These are phyloP conservation scores for Anodontia alba DNA, from an alignment of 2,888 invertebrate species.

Conservation along the genomic window DNA sequence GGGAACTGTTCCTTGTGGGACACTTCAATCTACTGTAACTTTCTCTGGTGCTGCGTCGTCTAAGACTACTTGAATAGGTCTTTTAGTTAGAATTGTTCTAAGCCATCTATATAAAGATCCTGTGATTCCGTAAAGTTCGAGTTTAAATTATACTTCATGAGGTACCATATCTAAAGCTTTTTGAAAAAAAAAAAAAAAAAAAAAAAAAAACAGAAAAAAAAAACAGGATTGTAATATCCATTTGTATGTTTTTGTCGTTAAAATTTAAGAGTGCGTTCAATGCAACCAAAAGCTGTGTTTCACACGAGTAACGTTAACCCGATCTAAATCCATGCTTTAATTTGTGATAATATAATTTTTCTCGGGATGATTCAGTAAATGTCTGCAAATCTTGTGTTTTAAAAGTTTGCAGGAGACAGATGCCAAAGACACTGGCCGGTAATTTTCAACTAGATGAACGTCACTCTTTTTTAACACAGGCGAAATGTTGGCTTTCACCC, in stretches of 20 bases:
- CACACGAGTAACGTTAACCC: not conserved
- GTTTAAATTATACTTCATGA: not conserved
- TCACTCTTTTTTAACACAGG: too few species aligned
- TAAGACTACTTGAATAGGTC: not conserved
- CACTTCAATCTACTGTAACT: constrained; percentile 8
- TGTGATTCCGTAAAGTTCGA: not conserved
- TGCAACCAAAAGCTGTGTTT: not conserved
- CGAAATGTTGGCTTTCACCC: too few species aligned
- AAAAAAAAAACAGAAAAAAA: too few species aligned
- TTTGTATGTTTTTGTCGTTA: not conserved
- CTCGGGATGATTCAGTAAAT: too few species aligned
- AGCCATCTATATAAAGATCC: constrained; percentile 8
- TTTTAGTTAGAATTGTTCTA: not conserved
- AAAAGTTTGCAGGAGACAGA: too few species aligned
- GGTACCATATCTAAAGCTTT: not conserved
- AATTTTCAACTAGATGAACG: too few species aligned
- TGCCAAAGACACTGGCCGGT: too few species aligned
- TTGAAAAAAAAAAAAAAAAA: too few species aligned
- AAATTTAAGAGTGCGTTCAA: not conserved
- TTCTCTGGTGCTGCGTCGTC: not conserved
- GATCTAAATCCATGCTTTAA: not conserved
- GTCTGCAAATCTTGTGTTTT: too few species aligned
- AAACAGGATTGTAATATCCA: not conserved
- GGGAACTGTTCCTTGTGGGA: constrained; percentile 4
- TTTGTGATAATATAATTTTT: too few species aligned